A percentile compares a stretch with the other conserved stretches of the same genome.
These are phyloP conservation scores for Plodia interpunctella DNA, from an alignment of 1,140 invertebrate genomes.

Conservation along the genomic window DNA sequence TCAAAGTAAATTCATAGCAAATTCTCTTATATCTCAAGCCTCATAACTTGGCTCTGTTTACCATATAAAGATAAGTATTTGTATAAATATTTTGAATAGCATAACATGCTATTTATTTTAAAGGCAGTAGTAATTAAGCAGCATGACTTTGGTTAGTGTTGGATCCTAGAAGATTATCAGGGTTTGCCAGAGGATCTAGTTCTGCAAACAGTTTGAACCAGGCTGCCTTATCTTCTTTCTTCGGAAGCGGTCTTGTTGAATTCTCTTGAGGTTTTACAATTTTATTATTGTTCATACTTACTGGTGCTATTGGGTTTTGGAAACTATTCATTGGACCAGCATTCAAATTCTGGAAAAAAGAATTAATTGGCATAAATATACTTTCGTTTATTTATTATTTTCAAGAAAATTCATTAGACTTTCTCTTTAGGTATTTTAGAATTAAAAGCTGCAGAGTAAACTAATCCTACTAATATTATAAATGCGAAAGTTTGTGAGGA, in stretches of 20 bases:
- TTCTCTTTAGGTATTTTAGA: no score
- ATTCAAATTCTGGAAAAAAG: conserved; percentile 39
- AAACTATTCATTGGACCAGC: conserved; percentile 27
- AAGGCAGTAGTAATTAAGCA: conserved; percentile 34
- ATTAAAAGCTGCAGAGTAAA: no score
- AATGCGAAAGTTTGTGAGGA: no score
- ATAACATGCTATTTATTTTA: conserved; percentile 13
- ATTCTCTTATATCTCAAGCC: no score
- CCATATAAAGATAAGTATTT: no score
- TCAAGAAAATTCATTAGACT: conserved; percentile 1
- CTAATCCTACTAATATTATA: no score
- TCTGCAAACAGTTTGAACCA: conserved; percentile 97
- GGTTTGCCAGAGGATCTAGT: conserved; percentile 93
- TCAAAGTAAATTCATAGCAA: no score
- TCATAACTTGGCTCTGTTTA: no score
- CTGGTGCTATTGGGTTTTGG: conserved; percentile 37
- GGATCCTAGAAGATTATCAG: conserved; percentile 69
- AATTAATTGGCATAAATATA: conserved; percentile 5
- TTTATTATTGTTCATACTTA: conserved; percentile 28
- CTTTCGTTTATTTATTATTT: background rate
- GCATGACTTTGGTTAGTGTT: conserved; percentile 70
- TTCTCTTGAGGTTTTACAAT: conserved; percentile 20
- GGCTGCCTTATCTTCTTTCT: conserved; percentile 75
- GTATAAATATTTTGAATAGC: no score
- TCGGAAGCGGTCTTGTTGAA: conserved; percentile 30